Percentiles rank a stretch among this genome's conserved stretches.
These are phyloP conservation scores for Cebus imitator DNA, from an alignment of 2,113 vertebrate species.

Conservation along the genomic window DNA sequence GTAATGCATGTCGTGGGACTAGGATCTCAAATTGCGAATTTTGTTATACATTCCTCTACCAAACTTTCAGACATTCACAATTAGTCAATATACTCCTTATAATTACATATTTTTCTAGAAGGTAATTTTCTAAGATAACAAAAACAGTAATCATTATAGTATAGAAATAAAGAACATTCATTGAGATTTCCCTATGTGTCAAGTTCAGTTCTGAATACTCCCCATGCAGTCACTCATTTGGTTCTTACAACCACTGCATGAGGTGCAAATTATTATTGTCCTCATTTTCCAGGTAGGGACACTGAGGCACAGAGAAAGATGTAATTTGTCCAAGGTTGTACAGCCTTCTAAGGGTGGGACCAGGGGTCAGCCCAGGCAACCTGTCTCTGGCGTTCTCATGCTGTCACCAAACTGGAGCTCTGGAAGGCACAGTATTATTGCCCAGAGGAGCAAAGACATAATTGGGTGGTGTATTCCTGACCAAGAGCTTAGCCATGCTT, in stretches of 20 bases:
- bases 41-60: neutral
- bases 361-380: neutral
- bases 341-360: neutral
- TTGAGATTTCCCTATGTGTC: neutral
- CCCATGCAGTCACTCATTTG: neutral
- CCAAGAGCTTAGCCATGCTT: neutral
- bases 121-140: slow-evolving; percentile 41
- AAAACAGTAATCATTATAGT: neutral
- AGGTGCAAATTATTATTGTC: neutral
- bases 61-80: slow-evolving; percentile 32
- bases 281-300: neutral
- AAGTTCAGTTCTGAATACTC: neutral
- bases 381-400: neutral
- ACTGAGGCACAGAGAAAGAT: neutral
- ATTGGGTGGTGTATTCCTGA: neutral
- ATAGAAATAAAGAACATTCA: neutral
- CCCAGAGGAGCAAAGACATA: neutral
- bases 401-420: neutral
- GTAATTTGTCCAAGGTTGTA: neutral
- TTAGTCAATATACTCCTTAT: neutral
- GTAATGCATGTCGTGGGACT: neutral
- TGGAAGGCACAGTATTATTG: neutral
- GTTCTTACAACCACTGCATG: neutral
- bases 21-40: neutral
- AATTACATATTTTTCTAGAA: slow-evolving; percentile 21